These are phyloP conservation scores for Pseudotriccus pelzelni DNA, from an alignment of 2,797 vertebrate genomes.

Conservation along the genomic window DNA sequence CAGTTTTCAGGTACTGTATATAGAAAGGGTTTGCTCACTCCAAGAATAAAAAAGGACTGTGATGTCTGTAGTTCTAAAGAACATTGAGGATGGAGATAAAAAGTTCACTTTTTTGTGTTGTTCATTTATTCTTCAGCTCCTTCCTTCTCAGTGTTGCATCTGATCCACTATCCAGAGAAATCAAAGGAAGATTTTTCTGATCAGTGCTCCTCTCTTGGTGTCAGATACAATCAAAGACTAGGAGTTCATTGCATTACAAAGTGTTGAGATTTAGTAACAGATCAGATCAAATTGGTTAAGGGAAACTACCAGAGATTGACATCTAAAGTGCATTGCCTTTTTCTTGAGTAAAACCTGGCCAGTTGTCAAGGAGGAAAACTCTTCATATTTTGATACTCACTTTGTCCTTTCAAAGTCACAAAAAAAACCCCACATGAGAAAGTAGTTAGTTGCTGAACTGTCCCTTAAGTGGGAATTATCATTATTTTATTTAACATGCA, in stretches of 20 bases:
- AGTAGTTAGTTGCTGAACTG: neutral
- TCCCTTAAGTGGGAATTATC: neutral
- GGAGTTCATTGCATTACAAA: constrained; percentile 30
- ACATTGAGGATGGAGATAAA: neutral
- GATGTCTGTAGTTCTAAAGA: neutral
- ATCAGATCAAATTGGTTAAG: neutral
- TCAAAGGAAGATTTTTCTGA: constrained; percentile 51
- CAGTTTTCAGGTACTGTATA: neutral
- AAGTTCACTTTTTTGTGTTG: neutral
- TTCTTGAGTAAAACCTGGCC: neutral
- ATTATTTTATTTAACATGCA: neutral
- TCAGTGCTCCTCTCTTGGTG: constrained; percentile 5
- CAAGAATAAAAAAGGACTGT: neutral
- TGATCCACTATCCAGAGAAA: constrained; percentile 32
- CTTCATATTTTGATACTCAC: neutral
- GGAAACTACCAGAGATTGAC: neutral
- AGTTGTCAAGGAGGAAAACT: neutral
- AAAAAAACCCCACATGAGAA: neutral
- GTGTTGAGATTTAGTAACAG: neutral
- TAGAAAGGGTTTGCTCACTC: neutral
- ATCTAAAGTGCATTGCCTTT: neutral
- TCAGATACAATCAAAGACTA: constrained; percentile 34
- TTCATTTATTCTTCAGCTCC: constrained; percentile 10
- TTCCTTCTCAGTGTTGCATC: constrained; percentile 6
- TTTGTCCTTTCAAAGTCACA: neutral